Conservation (phyloP, 2,797 vertebrate species). For the Fundulus diaphanus region DNA sequence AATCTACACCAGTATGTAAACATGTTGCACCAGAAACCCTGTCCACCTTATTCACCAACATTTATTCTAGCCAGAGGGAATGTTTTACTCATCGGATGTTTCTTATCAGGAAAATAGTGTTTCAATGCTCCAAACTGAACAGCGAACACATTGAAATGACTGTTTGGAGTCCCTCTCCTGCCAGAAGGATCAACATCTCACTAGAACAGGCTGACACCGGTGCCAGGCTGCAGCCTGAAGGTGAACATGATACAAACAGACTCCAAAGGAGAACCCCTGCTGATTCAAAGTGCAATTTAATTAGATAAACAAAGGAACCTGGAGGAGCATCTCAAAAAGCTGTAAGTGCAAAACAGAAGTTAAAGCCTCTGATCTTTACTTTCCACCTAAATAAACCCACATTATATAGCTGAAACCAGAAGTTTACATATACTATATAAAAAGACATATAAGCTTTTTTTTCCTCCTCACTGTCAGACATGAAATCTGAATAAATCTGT, state of each 20-base stretch:
- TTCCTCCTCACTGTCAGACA: no score
- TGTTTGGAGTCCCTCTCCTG: constrained; percentile 11
- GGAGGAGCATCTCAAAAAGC: not conserved
- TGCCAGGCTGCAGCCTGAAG: constrained; percentile 38
- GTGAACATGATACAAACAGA: constrained; percentile 30
- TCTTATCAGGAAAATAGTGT: constrained; percentile 26
- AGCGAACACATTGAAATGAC: constrained; percentile 33
- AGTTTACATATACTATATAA: no score
- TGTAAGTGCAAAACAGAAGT: not conserved
- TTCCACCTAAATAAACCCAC: not conserved
- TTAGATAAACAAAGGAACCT: not conserved
- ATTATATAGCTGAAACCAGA: not conserved
- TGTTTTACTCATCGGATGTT: constrained; percentile 19
- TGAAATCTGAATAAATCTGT: no score
- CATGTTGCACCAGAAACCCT: not conserved
- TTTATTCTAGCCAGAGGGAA: not conserved
- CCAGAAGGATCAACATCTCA: constrained; percentile 40
- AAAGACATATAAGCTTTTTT: no score
- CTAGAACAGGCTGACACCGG: constrained; percentile 23
- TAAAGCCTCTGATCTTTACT: not conserved
- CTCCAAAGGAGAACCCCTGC: constrained; percentile 4
- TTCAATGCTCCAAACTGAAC: constrained; percentile 6
- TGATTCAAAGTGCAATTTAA: constrained; percentile 9
- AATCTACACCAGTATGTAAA: not conserved
- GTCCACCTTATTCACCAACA: not conserved